Base-by-base conservation (phyloP, 2,797 vertebrate species). In the Crypturellus tataupa region DNA sequence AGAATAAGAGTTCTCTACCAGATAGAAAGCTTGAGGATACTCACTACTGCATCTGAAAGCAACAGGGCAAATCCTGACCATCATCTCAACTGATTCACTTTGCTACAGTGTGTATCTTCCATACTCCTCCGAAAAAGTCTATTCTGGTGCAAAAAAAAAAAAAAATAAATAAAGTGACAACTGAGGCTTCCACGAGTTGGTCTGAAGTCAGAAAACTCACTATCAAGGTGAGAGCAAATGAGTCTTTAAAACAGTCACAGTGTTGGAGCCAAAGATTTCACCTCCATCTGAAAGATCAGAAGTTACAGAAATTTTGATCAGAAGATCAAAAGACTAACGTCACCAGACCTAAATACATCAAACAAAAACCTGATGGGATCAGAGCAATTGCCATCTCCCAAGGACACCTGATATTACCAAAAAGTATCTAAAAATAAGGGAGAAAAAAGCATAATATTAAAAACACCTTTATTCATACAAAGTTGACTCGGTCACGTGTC, bases 401-500 rank as follows among this genome's bases (percentile, higher is more conserved):
- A 68, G 47, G 89, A 47, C 77, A 85, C 47, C 39, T 78, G 42
- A 79, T 64, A n/a, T 70, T 93, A 60, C 25, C 59, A 86, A 49
- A 47, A 91, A 37, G 55, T 49, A 67, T 84, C 82, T 91, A 91
- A 93, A 96, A 94, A 15, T 62, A 85, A 88, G 42, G 53, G 68
- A 89, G 56, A 94, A 96, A 89, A 87, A 64, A 63, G 29, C 51
- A 53, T 63, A 80, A 58, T 53, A 53, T 86, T 78, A 72, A 89
- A 35, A 33, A 82, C 92, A 90, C 49, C 33, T 96, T 91, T 91
- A 95, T 93, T 90, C 71, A 40, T 67, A 58, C 88, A 83, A 83
- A 88, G 33, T 31, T 37, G 77, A 87, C 47, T 64, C 47, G 67
- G 80, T 86, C 80, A 92, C 49, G 55, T 87, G 71, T 58, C 53